A percentile compares a stretch with the other conserved stretches of the same genome.
These are phyloP conservation scores for Dromaius novaehollandiae DNA, from an alignment of 2,113 vertebrate genomes.

Conservation along the genomic window DNA sequence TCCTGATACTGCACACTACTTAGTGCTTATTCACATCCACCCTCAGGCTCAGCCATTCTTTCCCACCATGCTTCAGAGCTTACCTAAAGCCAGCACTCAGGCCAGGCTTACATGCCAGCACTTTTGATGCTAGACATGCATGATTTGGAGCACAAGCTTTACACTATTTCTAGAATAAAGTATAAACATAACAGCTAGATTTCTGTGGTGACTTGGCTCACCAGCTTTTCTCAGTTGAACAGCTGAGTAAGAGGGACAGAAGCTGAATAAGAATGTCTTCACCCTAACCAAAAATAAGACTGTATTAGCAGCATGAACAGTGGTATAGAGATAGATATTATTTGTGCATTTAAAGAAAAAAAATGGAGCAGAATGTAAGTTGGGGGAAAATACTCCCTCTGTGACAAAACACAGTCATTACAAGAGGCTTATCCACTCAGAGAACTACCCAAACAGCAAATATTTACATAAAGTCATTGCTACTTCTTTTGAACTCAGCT, in stretches of 20 bases:
- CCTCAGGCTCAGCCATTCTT: not conserved
- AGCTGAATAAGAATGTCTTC: not conserved
- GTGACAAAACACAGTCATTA: not conserved
- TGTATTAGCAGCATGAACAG: not conserved
- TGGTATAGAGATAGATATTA: not conserved
- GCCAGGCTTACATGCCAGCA: not conserved
- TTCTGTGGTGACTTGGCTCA: not conserved
- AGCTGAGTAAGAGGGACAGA: not conserved
- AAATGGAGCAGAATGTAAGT: not conserved
- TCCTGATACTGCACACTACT: rapidly evolving
- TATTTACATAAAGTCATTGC: not conserved
- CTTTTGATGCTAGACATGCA: not conserved
- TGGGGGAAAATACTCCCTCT: not conserved
- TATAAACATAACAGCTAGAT: not conserved
- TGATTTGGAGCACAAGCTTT: not conserved
- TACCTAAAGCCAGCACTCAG: not conserved
- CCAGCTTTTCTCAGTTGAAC: not conserved
- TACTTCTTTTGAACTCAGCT: not conserved
- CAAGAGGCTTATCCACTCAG: not conserved
- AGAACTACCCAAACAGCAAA: not conserved
- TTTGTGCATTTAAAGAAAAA: not conserved
- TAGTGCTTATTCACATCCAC: not conserved
- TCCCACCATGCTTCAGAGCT: not conserved
- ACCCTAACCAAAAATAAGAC: not conserved
- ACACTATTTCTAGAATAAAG: not conserved